A percentile compares a stretch with the other conserved stretches of the same genome.
phyloP scores from a whole-genome alignment of 2,888 invertebrate species.

The Salpingus planirostris region DNA sequence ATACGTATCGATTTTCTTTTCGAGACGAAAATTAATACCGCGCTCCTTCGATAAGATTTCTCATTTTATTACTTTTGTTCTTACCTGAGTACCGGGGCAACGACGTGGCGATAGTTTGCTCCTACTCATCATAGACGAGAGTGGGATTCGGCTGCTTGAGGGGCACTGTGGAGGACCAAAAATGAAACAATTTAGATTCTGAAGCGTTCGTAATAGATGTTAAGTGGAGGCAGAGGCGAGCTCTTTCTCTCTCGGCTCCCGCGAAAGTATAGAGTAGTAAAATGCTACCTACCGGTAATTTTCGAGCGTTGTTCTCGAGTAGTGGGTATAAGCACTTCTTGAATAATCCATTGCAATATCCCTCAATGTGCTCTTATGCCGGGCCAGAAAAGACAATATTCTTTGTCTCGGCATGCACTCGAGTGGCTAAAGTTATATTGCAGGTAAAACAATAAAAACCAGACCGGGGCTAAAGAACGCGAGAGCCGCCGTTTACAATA shows the following conservation, averaged over 20 bases:
- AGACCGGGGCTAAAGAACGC: too few species aligned
- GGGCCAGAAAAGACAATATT: conserved; percentile 25
- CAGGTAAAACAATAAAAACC: conserved; percentile 18
- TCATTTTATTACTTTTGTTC: too few species aligned
- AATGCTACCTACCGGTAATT: conserved; percentile 24
- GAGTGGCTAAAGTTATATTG: conserved; percentile 21
- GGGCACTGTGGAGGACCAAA: conserved; percentile 2
- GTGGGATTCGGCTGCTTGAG: too few species aligned
- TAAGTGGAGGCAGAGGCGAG: conserved; percentile 12
- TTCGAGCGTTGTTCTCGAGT: conserved; percentile 20
- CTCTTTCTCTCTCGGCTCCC: too few species aligned
- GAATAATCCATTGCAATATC: conserved; percentile 29
- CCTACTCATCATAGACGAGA: too few species aligned
- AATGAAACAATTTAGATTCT: conserved; percentile 14
- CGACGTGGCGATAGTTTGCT: too few species aligned
- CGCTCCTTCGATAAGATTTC: too few species aligned
- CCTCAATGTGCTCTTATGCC: conserved; percentile 21
- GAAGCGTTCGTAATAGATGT: conserved; percentile 14
- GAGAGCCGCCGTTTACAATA: too few species aligned
- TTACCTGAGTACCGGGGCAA: too few species aligned
- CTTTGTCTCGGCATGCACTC: conserved; percentile 19
- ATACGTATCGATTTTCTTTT: conserved; percentile 8
- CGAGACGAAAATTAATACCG: conserved; percentile 9
- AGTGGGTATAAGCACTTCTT: too few species aligned
- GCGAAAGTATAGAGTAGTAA: conserved; percentile 21